Base-by-base conservation (phyloP, 1,140 invertebrate species). In the Drosophila pseudoobscura region DNA sequence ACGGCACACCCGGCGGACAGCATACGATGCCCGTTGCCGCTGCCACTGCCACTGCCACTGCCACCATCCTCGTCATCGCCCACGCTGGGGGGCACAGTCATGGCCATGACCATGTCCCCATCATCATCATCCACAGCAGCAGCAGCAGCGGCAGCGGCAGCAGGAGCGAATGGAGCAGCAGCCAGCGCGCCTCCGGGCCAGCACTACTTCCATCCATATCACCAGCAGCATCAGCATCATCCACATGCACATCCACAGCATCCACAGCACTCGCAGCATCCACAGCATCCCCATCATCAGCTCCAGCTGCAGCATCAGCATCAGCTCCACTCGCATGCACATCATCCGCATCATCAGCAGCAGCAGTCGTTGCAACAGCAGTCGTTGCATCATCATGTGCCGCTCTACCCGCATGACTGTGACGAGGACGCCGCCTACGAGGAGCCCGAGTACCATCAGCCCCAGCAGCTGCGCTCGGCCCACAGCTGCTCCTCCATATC, bases 1-100 rank as follows among this genome's bases (percentile, higher is more conserved):
- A 91, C 90, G 29, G 90, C 90, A 20, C 90, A 91, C 70, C 90
- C 90, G 49, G 90, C 90, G 45, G 90, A 91, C 45, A 91, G 90
- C 29, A 90, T 91, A 71, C 73, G 90, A 6, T 90, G 90, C n/a
- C 29, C 91, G 70, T 88, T 85, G 11, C 84, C 76, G 22, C 44
- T 77, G 51, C 75, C 79, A 22, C 44, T 77, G 55, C 71, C 80
- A 17, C 17, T 17, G 17, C 20, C 20, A 9, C 26, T 80, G 56
- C 52, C 74, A 1, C n/a, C 78, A 55, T 45, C 75, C 5, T 15
- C 68, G 52, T 55, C 70, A 35, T 56, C 76, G 61, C 84, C 75
- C 22, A 39, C 35, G 35, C 35, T 39, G 5, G 35, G 35, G 11
- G 35, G 35, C 35, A 39, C 35, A 39, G 35, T 39, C 35, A 44